Conservation (phyloP, 1,140 invertebrate species). For the Meloidogyne floridensis region DNA sequence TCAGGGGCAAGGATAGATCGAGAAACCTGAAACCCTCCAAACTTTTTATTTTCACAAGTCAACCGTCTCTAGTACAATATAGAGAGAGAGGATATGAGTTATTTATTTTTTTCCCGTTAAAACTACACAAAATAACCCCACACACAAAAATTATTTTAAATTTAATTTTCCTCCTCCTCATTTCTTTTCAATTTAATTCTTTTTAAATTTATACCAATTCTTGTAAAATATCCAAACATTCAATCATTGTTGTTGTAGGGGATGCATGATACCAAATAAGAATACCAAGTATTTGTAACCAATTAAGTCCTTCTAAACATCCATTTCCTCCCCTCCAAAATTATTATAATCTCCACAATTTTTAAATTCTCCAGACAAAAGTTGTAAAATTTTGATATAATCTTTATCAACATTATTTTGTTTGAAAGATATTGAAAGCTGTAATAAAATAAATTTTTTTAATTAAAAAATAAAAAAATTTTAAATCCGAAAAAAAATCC, state of each 20-base stretch:
- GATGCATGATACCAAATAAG: conserved; percentile 31
- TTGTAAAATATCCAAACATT: background rate
- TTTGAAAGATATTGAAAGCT: conserved; percentile 9
- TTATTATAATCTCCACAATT: background rate
- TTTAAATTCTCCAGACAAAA: conserved; percentile 14
- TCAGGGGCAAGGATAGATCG: too few relatives aligned
- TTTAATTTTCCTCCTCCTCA: too few relatives aligned
- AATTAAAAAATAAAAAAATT: background rate
- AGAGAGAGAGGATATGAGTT: too few relatives aligned
- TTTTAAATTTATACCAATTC: background rate
- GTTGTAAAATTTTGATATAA: conserved; percentile 23
- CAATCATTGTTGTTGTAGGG: conserved; percentile 18
- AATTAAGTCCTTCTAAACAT: conserved; percentile 28
- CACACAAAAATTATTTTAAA: too few relatives aligned
- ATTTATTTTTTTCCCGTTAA: too few relatives aligned
- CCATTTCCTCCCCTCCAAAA: background rate
- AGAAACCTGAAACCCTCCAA: too few relatives aligned
- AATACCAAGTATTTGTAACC: conserved; percentile 24
- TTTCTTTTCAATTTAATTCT: background rate
- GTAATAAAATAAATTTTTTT: background rate
- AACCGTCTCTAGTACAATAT: too few relatives aligned
- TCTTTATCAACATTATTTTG: background rate
- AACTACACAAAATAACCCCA: too few relatives aligned
- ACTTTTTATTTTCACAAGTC: too few relatives aligned
- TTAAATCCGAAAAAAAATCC: too few relatives aligned